These are phyloP conservation scores for Tyrannus savana DNA, from an alignment of 2,113 vertebrate genomes.

Conservation along the genomic window DNA sequence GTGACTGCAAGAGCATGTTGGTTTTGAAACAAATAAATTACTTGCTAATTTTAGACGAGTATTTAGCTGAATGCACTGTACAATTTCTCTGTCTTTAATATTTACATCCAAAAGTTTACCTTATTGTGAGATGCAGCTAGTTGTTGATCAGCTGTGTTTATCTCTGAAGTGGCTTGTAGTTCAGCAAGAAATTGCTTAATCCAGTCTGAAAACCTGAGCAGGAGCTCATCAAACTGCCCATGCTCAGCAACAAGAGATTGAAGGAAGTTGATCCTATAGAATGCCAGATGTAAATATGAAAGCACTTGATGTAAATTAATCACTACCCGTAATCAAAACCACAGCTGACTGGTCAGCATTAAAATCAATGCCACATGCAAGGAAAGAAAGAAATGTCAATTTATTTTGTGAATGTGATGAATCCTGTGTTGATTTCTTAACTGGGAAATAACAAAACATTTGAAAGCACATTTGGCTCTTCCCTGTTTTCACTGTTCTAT, in stretches of 20 bases:
- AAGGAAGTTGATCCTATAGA: conserved; percentile 80
- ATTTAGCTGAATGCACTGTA: not conserved
- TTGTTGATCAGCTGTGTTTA: conserved; percentile 80
- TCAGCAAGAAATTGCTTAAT: conserved; percentile 85
- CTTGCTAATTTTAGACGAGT: not conserved
- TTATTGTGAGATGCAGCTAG: conserved; percentile 78
- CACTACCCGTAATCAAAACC: not conserved
- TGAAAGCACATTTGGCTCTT: not conserved
- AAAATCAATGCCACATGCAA: not conserved
- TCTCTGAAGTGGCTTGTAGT: conserved; percentile 84
- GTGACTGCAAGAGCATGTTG: accelerated
- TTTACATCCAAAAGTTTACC: conserved; percentile 74
- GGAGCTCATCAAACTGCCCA: conserved; percentile 83
- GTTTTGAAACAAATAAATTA: not conserved
- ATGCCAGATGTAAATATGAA: conserved; percentile 5
- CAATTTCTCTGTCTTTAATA: not conserved
- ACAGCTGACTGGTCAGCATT: not conserved
- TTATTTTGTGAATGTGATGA: not conserved
- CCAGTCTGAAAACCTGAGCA: conserved; percentile 85
- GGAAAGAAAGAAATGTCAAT: not conserved
- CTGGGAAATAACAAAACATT: not conserved
- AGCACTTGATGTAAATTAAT: not conserved
- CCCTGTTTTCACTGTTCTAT: not conserved
- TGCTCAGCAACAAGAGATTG: conserved; percentile 79
- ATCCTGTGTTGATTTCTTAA: not conserved